Evolutionary conservation across 2,797 vertebrate genomes (phyloP), one percentile per base, ranked within the genome.

Genomic region (Sebastes diploproa): DNA sequence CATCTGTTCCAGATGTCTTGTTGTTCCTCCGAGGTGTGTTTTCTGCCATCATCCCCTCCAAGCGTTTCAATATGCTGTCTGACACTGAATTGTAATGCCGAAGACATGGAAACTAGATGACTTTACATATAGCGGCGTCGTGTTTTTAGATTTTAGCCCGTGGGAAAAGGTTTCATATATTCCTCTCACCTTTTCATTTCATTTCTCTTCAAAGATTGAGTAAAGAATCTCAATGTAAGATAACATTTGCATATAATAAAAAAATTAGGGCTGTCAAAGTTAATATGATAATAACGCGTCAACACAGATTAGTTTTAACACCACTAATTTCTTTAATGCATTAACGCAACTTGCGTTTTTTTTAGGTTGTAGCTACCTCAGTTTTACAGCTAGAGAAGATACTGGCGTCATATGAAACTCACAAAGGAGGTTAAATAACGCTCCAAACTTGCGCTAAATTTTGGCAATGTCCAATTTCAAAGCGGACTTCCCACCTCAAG

Each of bases 1-100:
- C 25, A 32, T 68, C 61, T 79, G 34, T 69, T 83, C 46, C 62
- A 42, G 55, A 60, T 75, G 63, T 85, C 78, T 65, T 81, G 18
- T 60, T 84, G 65, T 74, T 75, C 56, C 36, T 29, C 42, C 50
- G 12, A 38, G 56, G 73, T 36, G 60, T 75, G 60, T 79, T 83
- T 75, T 65, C 78, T 73, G 25, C 58, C 34, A 29, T 60, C 60
- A 65, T 12, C 7, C 32, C 27, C 18, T 50, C 59, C 20, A 25
- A 20, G 55, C 34, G 50, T 65, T 78, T 72, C 20, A 61, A 12
- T 55, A 67, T n/a, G 56, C 29, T 55, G 55, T 23, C 58, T 65
- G 59, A 59, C 62, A 66, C 22, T 60, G 58, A 72, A 71, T 42
- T 32, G 30, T 59, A 56, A 83, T 70, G 29, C 34, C 11, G 25